Conservation (phyloP, 35 echinoderm and acorn worm species). For the Acanthaster planci region DNA sequence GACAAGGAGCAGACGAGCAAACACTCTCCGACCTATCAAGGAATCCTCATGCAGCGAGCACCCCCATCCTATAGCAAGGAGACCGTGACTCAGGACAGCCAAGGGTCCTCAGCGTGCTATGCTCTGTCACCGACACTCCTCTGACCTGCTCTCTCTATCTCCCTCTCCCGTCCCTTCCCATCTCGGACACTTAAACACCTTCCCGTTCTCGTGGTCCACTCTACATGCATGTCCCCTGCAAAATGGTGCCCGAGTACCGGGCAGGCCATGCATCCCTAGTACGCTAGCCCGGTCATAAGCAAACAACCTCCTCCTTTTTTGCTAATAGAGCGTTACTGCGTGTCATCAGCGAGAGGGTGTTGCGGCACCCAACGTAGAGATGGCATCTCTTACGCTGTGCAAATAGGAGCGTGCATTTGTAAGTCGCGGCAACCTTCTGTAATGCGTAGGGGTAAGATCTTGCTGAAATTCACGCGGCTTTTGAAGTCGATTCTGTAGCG, state of each 20-base stretch:
- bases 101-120: neutral
- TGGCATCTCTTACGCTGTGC: no score
- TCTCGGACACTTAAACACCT: neutral
- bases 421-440: no score
- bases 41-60: no score
- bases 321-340: constrained; percentile 21
- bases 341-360: neutral
- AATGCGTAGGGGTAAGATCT: no score
- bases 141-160: neutral
- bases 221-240: neutral
- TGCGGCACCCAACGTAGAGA: no score
- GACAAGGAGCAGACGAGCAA: no score
- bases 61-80: no score
- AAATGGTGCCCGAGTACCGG: neutral
- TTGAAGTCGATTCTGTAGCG: no score
- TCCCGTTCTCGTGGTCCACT: neutral
- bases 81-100: neutral
- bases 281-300: neutral
- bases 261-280: neutral
- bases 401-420: no score
- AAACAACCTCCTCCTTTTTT: neutral
- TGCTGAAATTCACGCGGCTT: no score
- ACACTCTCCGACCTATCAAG: no score
- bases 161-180: neutral
- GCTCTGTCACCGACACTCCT: constrained; percentile 1